Conservation (phyloP, 2,888 invertebrate species). For the Euphydryas editha region DNA sequence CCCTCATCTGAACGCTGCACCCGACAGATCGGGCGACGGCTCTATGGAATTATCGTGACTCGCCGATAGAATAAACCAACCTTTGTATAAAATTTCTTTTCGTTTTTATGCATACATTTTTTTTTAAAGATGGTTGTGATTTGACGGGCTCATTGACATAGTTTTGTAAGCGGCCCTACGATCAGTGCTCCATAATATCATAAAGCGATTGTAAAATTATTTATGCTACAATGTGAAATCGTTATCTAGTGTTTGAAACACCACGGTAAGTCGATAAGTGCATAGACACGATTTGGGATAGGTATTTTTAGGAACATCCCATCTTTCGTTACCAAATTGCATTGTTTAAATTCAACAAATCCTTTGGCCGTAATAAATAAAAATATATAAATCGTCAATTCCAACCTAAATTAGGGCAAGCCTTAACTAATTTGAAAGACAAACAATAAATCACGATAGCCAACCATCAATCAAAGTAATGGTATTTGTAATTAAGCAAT, state of each 20-base stretch:
- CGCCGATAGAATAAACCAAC: conserved; percentile 61
- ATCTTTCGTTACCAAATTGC: not conserved
- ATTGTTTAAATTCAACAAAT: conserved; percentile 1
- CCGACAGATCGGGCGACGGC: conserved; percentile 66
- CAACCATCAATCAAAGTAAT: conserved; percentile 51
- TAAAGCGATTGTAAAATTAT: conserved; percentile 67
- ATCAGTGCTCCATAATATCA: conserved; percentile 59
- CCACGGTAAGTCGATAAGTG: conserved; percentile 53
- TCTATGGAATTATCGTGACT: conserved; percentile 66
- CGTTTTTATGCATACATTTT: conserved; percentile 62
- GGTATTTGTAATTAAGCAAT: conserved; percentile 44
- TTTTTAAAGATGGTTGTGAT: conserved; percentile 63
- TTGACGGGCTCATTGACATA: conserved; percentile 57
- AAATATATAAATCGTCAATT: not conserved
- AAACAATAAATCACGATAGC: conserved; percentile 61
- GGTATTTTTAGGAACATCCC: conserved; percentile 18
- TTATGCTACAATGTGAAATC: conserved; percentile 60
- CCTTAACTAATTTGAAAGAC: conserved; percentile 29
- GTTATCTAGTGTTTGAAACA: conserved; percentile 68
- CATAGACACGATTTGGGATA: conserved; percentile 57
- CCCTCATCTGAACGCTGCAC: conserved; percentile 53
- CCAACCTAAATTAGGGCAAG: conserved; percentile 7
- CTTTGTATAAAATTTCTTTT: conserved; percentile 68
- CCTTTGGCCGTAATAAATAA: not conserved
- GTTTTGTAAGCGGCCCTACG: conserved; percentile 56